phyloP scores from a whole-genome alignment of 2,888 invertebrate genomes.

The Aelia acuminata region DNA sequence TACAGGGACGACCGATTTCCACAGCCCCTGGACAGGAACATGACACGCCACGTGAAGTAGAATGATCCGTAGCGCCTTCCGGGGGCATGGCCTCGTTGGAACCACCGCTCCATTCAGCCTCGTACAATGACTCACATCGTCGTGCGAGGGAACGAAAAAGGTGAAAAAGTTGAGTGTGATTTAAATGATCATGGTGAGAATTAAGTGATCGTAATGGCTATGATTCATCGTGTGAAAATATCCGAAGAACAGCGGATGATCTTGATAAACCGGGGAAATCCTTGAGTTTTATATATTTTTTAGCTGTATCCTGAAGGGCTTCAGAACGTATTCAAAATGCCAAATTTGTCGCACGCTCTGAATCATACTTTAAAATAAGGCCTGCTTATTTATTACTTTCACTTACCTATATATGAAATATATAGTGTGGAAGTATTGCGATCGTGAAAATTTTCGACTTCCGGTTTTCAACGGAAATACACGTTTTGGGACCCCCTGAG shows the following conservation, averaged over 20 bases:
- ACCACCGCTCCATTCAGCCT: neutral
- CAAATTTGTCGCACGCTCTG: neutral
- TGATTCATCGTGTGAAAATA: conserved; percentile 33
- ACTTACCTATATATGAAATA: too few relatives aligned
- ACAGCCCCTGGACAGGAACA: neutral
- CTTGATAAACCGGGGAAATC: neutral
- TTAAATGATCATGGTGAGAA: neutral
- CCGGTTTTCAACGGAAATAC: too few relatives aligned
- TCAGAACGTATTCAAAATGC: neutral
- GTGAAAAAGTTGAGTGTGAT: neutral
- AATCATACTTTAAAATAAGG: too few relatives aligned
- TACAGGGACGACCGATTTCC: neutral
- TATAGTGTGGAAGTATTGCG: too few relatives aligned
- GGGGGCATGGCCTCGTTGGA: neutral
- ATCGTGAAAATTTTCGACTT: too few relatives aligned
- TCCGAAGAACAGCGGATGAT: neutral
- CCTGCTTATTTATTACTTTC: too few relatives aligned
- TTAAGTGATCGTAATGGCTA: neutral
- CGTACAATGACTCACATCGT: neutral
- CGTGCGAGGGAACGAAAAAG: neutral
- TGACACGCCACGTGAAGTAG: neutral
- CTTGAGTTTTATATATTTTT: neutral
- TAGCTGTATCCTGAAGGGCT: neutral
- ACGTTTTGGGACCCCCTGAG: too few relatives aligned
- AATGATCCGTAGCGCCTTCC: neutral